Evolutionary conservation across 2,888 invertebrate species (phyloP).

Genomic region (Capitulum mitella): DNA sequence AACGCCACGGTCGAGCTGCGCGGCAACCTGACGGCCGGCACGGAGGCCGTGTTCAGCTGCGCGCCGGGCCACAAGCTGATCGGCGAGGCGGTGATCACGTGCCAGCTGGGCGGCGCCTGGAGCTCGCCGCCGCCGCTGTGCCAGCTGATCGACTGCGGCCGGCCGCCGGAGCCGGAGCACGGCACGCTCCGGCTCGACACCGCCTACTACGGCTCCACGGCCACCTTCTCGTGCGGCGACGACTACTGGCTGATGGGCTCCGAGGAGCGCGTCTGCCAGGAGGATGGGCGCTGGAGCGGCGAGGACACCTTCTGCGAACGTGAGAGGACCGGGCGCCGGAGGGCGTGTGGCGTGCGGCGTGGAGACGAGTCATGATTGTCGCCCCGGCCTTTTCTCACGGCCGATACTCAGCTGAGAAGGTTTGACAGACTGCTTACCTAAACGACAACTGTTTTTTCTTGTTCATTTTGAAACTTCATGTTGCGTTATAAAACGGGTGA

Average conservation of each 20-base stretch:
- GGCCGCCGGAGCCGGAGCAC: constrained; percentile 38
- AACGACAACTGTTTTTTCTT: too few relatives aligned
- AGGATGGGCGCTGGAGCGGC: constrained; percentile 79
- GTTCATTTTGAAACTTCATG: too few relatives aligned
- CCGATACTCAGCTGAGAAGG: too few relatives aligned
- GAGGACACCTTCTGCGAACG: constrained; percentile 75
- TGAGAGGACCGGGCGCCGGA: too few relatives aligned
- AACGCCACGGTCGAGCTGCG: constrained; percentile 82
- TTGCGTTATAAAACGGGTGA: too few relatives aligned
- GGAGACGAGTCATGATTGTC: too few relatives aligned
- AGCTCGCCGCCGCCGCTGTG: constrained; percentile 70
- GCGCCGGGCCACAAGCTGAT: constrained; percentile 75
- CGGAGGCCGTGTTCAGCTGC: constrained; percentile 63
- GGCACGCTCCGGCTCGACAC: constrained; percentile 67
- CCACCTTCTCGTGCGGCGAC: constrained; percentile 70
- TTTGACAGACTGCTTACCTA: too few relatives aligned
- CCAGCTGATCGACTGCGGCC: constrained; percentile 50
- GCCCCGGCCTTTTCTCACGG: too few relatives aligned
- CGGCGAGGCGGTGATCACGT: constrained; percentile 71
- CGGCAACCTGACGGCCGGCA: constrained; percentile 52
- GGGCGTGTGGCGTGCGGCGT: too few relatives aligned
- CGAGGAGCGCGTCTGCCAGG: constrained; percentile 42
- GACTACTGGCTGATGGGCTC: constrained; percentile 71
- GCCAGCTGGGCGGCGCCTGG: constrained; percentile 81
- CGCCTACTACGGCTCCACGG: constrained; percentile 79